Percentiles rank a stretch among this genome's conserved stretches.
These are phyloP conservation scores for Rhinichthys klamathensis DNA, from an alignment of 2,113 vertebrate species.

Conservation along the genomic window DNA sequence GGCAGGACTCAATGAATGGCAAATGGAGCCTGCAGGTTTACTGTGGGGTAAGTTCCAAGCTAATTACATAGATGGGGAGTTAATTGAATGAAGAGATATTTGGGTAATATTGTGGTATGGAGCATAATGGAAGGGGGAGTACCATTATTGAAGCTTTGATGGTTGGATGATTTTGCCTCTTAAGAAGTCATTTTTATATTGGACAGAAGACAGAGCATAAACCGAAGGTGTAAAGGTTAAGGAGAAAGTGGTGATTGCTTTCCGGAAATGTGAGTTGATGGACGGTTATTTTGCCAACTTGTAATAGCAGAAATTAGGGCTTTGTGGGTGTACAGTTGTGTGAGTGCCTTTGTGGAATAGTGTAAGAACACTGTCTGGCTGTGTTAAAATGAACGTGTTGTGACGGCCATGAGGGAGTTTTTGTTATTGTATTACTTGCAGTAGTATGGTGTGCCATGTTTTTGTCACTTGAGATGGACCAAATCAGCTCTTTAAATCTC, in stretches of 20 bases:
- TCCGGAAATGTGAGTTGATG: background rate
- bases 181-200: conserved; percentile 8
- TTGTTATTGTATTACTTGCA: conserved; percentile 1
- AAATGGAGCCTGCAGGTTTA: conserved; percentile 3
- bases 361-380: background rate
- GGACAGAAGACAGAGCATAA: background rate
- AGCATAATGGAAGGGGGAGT: background rate
- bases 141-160: background rate
- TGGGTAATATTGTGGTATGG: background rate
- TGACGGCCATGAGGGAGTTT: background rate
- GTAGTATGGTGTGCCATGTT: conserved; percentile 18
- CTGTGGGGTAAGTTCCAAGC: background rate
- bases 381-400: background rate
- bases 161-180: background rate
- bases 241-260: conserved; percentile 47
- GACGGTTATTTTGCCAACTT: conserved; percentile 20
- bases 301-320: conserved; percentile 31
- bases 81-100: conserved; percentile 24
- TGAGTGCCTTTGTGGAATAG: background rate
- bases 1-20: background rate
- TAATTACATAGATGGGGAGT: conserved; percentile 11
- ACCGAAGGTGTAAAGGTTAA: background rate
- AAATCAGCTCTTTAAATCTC: conserved; percentile 18
- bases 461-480: conserved; percentile 28
- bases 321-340: conserved; percentile 2